Conservation (phyloP, 2,113 vertebrate genomes). For the Solea senegalensis region DNA sequence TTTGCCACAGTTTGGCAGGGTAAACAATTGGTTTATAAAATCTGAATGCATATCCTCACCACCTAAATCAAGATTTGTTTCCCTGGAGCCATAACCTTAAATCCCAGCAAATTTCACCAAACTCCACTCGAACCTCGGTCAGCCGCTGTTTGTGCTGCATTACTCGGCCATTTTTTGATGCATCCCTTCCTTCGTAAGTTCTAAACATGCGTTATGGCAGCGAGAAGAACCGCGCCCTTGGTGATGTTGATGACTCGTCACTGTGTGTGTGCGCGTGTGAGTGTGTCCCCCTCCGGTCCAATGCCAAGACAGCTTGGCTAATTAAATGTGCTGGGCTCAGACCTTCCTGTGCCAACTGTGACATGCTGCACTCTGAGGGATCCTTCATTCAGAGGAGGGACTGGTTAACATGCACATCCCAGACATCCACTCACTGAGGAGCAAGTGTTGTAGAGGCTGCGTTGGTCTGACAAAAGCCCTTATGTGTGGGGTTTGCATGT, state of each 20-base stretch:
- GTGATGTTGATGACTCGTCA: slow-evolving; percentile 68
- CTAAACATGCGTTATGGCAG: slow-evolving; percentile 37
- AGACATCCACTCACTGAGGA: slow-evolving; percentile 14
- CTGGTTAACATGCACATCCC: not conserved
- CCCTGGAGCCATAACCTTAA: no score
- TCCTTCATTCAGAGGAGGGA: slow-evolving; percentile 42
- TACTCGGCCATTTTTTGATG: no score
- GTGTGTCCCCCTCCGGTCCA: slow-evolving; percentile 52
- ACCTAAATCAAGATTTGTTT: no score
- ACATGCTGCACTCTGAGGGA: slow-evolving; percentile 58
- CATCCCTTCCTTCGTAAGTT: slow-evolving; percentile 16
- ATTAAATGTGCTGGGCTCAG: slow-evolving; percentile 65
- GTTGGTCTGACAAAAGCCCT: no score
- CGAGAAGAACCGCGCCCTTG: slow-evolving; percentile 60
- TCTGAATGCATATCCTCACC: no score
- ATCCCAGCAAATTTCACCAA: no score
- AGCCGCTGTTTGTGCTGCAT: slow-evolving; percentile 1
- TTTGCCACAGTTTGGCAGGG: no score
- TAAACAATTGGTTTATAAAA: no score
- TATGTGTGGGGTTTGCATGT: no score
- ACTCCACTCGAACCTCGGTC: not conserved
- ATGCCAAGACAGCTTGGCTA: slow-evolving; percentile 65
- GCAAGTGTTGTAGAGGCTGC: not conserved
- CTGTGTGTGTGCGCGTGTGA: slow-evolving; percentile 50
- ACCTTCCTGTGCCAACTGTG: slow-evolving; percentile 66